Percentiles rank a stretch among this genome's conserved stretches.
These are phyloP conservation scores for Empis stercorea DNA, from an alignment of 2,888 invertebrate genomes.

Conservation along the genomic window DNA sequence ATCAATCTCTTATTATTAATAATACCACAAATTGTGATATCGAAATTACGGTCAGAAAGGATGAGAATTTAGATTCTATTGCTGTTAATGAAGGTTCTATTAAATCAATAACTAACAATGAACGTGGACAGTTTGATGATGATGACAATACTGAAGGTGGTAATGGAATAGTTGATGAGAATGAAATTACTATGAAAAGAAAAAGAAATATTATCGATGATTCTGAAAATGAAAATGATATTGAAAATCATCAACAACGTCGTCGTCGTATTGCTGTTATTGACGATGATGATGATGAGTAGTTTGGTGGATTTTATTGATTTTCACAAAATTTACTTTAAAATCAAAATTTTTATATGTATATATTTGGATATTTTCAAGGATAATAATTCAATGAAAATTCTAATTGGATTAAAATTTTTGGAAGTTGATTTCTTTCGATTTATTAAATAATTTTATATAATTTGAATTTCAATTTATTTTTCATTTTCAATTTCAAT, in stretches of 20 bases:
- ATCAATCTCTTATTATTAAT: neutral
- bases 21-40: neutral
- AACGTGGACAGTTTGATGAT: constrained; percentile 10
- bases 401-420: too few species aligned
- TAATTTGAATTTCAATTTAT: too few species aligned
- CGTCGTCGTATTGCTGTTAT: constrained; percentile 32
- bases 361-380: too few species aligned
- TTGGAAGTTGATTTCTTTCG: too few species aligned
- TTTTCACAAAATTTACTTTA: too few species aligned
- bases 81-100: neutral
- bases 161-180: constrained; percentile 1
- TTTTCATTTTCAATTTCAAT: too few species aligned
- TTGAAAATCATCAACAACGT: constrained; percentile 3
- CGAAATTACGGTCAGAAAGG: neutral
- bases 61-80: neutral
- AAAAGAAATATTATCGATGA: constrained; percentile 6
- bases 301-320: too few species aligned
- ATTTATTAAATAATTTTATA: too few species aligned
- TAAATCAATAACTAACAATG: neutral
- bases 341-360: too few species aligned
- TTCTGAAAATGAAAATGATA: constrained; percentile 6
- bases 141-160: neutral
- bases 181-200: neutral
- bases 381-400: too few species aligned
- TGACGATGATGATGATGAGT: constrained; percentile 28